Evolutionary conservation across 2,797 vertebrate species (phyloP), one percentile per base, ranked within the genome.

Genomic region (Oryzias dopingdopingensis): DNA sequence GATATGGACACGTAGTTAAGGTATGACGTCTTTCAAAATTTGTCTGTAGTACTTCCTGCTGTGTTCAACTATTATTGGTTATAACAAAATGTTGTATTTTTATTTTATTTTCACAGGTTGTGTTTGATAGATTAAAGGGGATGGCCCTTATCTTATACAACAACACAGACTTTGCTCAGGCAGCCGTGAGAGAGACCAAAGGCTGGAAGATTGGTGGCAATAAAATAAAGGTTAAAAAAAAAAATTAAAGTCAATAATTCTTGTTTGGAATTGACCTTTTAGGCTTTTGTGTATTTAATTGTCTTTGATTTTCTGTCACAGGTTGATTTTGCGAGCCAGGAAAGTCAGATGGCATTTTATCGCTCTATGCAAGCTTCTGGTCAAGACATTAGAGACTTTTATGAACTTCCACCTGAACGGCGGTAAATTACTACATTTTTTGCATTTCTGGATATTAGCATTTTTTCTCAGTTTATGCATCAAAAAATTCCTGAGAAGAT

Each of bases 301-400:
- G 1, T 7, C 41, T 54, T 48, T 51, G 1, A 63, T 44, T 42
- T 40, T 17, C 68, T 26, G 44, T 82, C 74, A 49, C 83, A 99
- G 97, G 97, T 99, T 86, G 97, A 99, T 86, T 99, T 99, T 91
- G 97, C 97, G 63, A 99, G 98, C 86, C 96, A 96, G 43, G 97
- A 99, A 87, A 98, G 96, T 90, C 97, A 99, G 73, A 80, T 97
- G 89, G 96, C 97, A 3, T 99, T 99, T 88, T 99, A 98, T 88
- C 93, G 96, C 77, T 95, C 95, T 72, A 99, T 99, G 97, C 96
- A 99, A 88, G 92, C 95, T 70, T 96, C 97, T 20, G 97, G 96
- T 72, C 97, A 99, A 79, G 97, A 99, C 77, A 98, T 98, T 76
- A 91, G 96, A 90, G 97, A 99, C 80, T 95, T 98, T 29, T 99